Conservation (phyloP, 2,888 invertebrate species). For the Apamea epomidion region DNA sequence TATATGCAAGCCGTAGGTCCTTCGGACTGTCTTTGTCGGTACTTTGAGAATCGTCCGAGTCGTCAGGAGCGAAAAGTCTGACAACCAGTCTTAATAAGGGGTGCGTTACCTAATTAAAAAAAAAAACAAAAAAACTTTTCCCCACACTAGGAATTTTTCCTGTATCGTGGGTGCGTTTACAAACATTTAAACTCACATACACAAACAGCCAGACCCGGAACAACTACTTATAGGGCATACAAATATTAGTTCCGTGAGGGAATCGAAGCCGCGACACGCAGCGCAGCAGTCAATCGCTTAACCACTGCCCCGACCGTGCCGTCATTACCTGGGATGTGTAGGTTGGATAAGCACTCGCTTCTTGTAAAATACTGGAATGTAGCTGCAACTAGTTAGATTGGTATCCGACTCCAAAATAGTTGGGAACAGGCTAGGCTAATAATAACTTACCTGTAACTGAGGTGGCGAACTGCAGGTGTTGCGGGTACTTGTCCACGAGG, state of each 20-base stretch:
- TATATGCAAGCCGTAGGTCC: not conserved
- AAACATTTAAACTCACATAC: too few relatives aligned
- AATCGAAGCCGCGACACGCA: too few relatives aligned
- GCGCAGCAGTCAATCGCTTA: too few relatives aligned
- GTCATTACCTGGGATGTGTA: not conserved
- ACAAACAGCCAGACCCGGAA: too few relatives aligned
- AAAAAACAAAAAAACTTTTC: too few relatives aligned
- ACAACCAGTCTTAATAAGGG: not conserved
- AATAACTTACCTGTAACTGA: constrained; percentile 91
- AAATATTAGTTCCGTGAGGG: too few relatives aligned
- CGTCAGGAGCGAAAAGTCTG: not conserved
- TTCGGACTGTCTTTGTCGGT: not conserved
- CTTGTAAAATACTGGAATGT: not conserved
- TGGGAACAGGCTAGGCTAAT: not conserved
- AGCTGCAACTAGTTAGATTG: not conserved
- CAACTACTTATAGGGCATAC: too few relatives aligned
- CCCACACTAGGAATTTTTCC: too few relatives aligned
- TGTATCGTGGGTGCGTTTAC: too few relatives aligned
- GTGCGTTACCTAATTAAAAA: not conserved
- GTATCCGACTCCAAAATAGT: not conserved
- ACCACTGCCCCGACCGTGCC: too few relatives aligned
- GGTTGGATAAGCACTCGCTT: not conserved
- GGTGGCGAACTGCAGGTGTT: constrained; percentile 91
- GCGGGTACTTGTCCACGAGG: constrained; percentile 92
- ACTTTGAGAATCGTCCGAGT: not conserved